Evolutionary conservation across 2,888 invertebrate species (phyloP).

Genomic region (Megalurothrips usitatus): DNA sequence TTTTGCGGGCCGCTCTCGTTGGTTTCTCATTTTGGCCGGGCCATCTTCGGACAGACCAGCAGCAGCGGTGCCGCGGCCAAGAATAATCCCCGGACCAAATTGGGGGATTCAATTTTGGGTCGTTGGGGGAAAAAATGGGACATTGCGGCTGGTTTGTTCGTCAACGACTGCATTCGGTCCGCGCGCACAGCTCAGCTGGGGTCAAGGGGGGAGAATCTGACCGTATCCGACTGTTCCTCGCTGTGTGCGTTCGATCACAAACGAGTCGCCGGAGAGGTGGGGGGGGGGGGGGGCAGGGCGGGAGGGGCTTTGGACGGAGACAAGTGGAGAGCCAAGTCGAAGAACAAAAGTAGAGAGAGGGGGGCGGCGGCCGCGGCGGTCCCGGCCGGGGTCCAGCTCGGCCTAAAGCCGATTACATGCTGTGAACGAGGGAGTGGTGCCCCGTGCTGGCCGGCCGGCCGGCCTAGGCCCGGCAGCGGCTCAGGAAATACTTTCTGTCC

Average conservation of each 20-base stretch:
- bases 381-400: neutral
- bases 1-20: neutral
- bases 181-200: neutral
- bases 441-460: neutral
- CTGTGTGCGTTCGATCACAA: neutral
- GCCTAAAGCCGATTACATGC: slow-evolving; percentile 22
- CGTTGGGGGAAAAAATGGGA: too few species aligned
- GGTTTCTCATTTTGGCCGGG: slow-evolving; percentile 7
- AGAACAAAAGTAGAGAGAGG: neutral
- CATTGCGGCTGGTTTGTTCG: too few species aligned
- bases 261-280: neutral
- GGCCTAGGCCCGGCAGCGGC: neutral
- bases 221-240: too few species aligned
- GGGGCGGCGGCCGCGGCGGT: neutral
- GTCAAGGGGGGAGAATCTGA: neutral
- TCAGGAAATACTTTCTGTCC: slow-evolving; percentile 12
- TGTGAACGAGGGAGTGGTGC: slow-evolving; percentile 3
- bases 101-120: neutral
- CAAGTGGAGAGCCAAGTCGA: neutral
- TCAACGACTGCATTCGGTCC: too few species aligned
- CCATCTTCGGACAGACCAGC: neutral
- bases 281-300: neutral
- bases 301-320: neutral
- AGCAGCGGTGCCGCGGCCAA: neutral
- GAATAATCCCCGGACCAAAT: neutral